These are phyloP conservation scores for Rhinophrynus dorsalis DNA, from an alignment of 2,797 vertebrate species.

Conservation along the genomic window DNA sequence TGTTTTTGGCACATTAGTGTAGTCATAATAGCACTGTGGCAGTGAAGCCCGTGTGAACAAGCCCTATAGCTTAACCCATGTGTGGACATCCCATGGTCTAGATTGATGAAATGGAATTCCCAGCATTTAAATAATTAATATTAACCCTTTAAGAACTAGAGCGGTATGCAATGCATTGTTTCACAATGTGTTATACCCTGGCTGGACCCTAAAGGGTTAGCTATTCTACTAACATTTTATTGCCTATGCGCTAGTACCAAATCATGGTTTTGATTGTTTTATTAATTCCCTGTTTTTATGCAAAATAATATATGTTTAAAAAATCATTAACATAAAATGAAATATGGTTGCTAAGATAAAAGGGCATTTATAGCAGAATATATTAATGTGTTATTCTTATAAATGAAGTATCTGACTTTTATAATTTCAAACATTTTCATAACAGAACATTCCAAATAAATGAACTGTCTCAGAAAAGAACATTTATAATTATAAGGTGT, in stretches of 20 bases:
- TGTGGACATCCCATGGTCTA: no score
- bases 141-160: no score
- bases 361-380: constrained; percentile 3
- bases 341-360: constrained; percentile 6
- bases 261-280: constrained; percentile 21
- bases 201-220: no score
- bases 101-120: no score
- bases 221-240: constrained; percentile 9
- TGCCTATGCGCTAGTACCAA: background rate
- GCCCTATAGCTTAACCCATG: no score
- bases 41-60: no score
- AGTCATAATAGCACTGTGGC: no score
- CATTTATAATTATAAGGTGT: constrained; percentile 35
- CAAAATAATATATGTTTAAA: constrained; percentile 5
- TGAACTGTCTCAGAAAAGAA: constrained; percentile 22
- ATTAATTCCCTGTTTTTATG: background rate
- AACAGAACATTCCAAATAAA: constrained; percentile 37
- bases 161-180: no score
- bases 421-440: constrained; percentile 17
- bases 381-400: constrained; percentile 31
- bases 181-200: no score
- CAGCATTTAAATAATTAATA: no score
- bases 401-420: constrained; percentile 10
- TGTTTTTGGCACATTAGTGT: no score
- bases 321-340: constrained; percentile 6